Evolutionary conservation across 2,113 vertebrate genomes (phyloP).

Genomic region (Riparia riparia): DNA sequence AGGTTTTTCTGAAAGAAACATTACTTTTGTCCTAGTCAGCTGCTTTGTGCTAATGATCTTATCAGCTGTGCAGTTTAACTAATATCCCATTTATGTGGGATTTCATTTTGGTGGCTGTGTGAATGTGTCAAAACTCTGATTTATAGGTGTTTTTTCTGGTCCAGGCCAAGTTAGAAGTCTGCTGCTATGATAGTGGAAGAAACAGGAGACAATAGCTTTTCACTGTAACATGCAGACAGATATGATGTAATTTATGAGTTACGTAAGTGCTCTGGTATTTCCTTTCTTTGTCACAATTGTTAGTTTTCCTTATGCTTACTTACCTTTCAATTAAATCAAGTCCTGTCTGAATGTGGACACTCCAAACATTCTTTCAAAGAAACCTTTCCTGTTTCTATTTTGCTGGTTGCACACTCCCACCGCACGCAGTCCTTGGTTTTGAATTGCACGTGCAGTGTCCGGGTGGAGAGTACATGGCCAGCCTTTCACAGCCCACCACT

Average conservation of each 20-base stretch:
- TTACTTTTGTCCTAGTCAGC: not conserved
- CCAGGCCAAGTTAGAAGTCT: not conserved
- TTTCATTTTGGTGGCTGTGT: not conserved
- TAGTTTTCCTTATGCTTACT: constrained; percentile 46
- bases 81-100: not conserved
- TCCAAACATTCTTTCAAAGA: not conserved
- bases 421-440: rapidly evolving
- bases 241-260: constrained; percentile 43
- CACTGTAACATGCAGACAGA: not conserved
- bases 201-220: constrained; percentile 11
- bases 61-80: not conserved
- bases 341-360: not conserved
- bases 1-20: not conserved
- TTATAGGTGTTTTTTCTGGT: not conserved
- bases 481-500: not conserved
- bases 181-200: not conserved
- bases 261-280: constrained; percentile 44
- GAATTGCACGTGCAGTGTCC: not conserved
- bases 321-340: constrained; percentile 11
- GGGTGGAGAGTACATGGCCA: not conserved
- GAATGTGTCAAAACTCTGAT: not conserved
- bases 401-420: not conserved
- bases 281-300: constrained; percentile 57
- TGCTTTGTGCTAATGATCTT: not conserved
- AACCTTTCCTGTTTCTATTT: constrained; percentile 32